Evolutionary conservation across 2,888 invertebrate species (phyloP).

Genomic region (Mythimna impura): DNA sequence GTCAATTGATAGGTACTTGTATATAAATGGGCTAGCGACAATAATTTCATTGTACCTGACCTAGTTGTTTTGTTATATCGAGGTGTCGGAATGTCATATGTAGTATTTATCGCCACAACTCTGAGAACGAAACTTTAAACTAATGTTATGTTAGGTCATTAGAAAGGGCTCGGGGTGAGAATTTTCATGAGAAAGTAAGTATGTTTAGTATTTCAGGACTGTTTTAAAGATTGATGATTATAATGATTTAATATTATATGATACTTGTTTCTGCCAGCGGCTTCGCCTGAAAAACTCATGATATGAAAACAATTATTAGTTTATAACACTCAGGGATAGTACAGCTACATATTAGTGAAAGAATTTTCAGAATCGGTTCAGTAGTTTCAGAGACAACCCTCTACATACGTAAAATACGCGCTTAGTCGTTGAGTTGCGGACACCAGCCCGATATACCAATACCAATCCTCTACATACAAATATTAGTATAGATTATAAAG

Average conservation of each 20-base stretch:
- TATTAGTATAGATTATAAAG: too few species aligned
- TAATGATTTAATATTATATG: background rate
- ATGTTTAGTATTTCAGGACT: background rate
- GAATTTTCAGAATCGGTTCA: too few species aligned
- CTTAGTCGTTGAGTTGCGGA: too few species aligned
- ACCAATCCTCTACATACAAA: too few species aligned
- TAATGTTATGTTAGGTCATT: background rate
- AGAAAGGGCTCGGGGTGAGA: background rate
- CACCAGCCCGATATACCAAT: too few species aligned
- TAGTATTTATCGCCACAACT: conserved; percentile 15
- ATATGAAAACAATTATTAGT: too few species aligned
- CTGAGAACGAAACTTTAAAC: conserved; percentile 21
- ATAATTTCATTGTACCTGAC: conserved; percentile 20
- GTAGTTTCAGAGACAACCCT: too few species aligned
- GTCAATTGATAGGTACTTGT: conserved; percentile 17
- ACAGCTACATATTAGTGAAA: too few species aligned
- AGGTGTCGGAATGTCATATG: conserved; percentile 14
- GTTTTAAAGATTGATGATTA: background rate
- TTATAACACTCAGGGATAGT: too few species aligned
- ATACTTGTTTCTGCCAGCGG: too few species aligned
- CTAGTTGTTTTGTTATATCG: conserved; percentile 19
- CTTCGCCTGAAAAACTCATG: too few species aligned
- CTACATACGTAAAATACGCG: too few species aligned
- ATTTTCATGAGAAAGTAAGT: conserved; percentile 8
- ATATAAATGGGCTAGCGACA: conserved; percentile 24